Conservation (phyloP, 2,113 vertebrate genomes). For the Syngnathus floridae region DNA sequence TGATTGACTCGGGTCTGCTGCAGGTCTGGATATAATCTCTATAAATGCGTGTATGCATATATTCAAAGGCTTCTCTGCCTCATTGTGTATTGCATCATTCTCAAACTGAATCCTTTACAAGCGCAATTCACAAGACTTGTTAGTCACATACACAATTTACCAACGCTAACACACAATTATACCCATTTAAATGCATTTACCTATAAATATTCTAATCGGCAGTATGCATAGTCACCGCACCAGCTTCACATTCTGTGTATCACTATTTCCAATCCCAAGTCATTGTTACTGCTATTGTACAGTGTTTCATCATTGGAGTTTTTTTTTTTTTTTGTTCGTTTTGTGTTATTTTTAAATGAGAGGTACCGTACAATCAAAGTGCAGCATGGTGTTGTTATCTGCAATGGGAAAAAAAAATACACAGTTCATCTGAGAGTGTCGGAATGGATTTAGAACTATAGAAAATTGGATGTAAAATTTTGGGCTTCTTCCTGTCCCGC, state of each 20-base stretch:
- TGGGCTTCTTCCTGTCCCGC: too few species aligned
- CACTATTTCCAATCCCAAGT: neutral
- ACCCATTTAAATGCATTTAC: neutral
- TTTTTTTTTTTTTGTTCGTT: neutral
- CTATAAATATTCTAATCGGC: neutral
- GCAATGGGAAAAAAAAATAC: neutral
- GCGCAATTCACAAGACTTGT: neutral
- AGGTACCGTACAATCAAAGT: neutral
- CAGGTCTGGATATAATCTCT: neutral
- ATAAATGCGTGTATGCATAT: neutral
- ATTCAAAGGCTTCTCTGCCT: neutral
- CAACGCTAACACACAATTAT: neutral
- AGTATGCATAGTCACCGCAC: neutral
- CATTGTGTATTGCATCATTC: neutral
- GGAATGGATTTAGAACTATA: neutral
- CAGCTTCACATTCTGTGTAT: neutral
- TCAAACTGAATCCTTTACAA: neutral
- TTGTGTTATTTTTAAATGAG: neutral
- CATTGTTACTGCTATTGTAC: neutral
- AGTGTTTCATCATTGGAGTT: neutral
- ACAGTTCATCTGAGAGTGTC: neutral
- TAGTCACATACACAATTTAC: neutral
- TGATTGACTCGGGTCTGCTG: neutral
- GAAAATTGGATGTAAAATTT: too few species aligned
- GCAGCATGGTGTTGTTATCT: neutral